These are phyloP conservation scores for Calyptomena viridis DNA, from an alignment of 2,113 vertebrate species.

Conservation along the genomic window DNA sequence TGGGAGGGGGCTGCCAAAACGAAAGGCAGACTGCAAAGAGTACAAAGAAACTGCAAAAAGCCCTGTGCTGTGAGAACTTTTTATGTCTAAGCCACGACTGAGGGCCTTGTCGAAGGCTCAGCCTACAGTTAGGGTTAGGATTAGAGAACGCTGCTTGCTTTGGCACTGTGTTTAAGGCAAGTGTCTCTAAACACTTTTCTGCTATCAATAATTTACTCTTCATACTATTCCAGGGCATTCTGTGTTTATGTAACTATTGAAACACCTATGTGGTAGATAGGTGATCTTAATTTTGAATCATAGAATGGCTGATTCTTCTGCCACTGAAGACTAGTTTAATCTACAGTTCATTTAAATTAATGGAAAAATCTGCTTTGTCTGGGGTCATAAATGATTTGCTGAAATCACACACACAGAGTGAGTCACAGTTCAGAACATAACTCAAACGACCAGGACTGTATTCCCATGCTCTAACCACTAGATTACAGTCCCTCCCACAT, in stretches of 20 bases:
- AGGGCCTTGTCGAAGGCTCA: neutral
- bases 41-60: neutral
- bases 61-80: fast-evolving
- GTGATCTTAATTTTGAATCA: neutral
- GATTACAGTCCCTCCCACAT: constrained; percentile 50
- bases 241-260: constrained; percentile 14
- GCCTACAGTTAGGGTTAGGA: constrained; percentile 5
- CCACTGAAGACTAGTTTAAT: constrained; percentile 3
- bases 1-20: neutral
- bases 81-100: neutral
- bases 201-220: constrained; percentile 14
- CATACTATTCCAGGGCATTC: neutral
- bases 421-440: constrained; percentile 34
- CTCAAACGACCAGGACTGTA: constrained; percentile 15
- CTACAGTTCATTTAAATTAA: constrained; percentile 18
- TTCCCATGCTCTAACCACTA: constrained; percentile 53
- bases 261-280: neutral
- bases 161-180: constrained; percentile 10
- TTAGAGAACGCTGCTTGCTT: neutral
- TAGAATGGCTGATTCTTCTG: neutral
- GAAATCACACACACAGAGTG: constrained; percentile 17
- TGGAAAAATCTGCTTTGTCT: constrained; percentile 34
- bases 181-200: constrained; percentile 1
- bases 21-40: neutral
- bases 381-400: constrained; percentile 33